A percentile compares a stretch with the other conserved stretches of the same genome.
phyloP scores from a whole-genome alignment of 2,113 vertebrate species.

The Elephas maximus region DNA sequence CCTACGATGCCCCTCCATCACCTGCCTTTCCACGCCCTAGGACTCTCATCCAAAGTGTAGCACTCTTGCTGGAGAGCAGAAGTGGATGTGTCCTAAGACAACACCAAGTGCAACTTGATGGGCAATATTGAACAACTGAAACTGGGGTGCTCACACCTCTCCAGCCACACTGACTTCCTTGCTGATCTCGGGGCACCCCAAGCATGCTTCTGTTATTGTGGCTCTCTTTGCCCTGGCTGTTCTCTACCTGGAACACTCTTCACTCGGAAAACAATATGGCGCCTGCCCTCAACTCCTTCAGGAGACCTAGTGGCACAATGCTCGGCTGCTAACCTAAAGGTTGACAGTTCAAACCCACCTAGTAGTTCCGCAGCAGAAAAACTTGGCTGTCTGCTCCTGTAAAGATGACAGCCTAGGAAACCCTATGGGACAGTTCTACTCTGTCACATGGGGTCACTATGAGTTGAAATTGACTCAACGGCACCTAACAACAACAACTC shows the following conservation, averaged over 20 bases:
- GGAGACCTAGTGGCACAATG: no score
- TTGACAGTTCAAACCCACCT: no score
- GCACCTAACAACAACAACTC: no score
- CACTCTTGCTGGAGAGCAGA: constrained; percentile 65
- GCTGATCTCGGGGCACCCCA: no score
- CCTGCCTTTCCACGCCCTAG: constrained; percentile 79
- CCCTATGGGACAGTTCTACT: no score
- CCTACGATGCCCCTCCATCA: constrained; percentile 78
- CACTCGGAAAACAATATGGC: background rate
- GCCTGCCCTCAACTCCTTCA: background rate
- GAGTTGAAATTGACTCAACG: no score
- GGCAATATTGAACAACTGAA: background rate
- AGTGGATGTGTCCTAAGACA: background rate
- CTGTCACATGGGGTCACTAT: no score
- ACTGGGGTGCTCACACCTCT: background rate
- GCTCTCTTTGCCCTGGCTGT: background rate
- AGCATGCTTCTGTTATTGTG: fast-evolving
- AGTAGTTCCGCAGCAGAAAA: no score
- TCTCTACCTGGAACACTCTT: background rate
- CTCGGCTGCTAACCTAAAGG: no score
- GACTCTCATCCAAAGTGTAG: constrained; percentile 73
- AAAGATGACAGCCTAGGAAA: no score
- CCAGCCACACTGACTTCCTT: background rate
- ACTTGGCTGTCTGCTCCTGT: no score
- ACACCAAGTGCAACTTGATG: background rate